A percentile compares a stretch with the other conserved stretches of the same genome.
Evolutionary conservation across 2,888 invertebrate genomes (phyloP).

Genomic region (Rotaria sp.): DNA sequence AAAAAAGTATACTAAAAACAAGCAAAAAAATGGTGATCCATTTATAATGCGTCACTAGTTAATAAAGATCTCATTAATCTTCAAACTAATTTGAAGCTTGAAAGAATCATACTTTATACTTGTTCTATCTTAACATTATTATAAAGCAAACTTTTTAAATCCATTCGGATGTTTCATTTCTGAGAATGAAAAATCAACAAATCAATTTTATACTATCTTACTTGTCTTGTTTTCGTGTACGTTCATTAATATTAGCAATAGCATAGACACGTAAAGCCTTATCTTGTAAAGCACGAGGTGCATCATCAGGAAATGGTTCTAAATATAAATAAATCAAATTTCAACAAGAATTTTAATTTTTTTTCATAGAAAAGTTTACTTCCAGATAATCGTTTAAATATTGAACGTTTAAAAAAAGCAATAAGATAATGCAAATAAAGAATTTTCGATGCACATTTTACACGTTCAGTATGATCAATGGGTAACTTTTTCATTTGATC

Average conservation of each 20-base stretch:
- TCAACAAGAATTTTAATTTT: not conserved
- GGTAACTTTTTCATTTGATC: conserved; percentile 31
- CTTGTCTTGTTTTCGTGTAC: not conserved
- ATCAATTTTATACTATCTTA: not conserved
- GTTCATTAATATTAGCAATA: not conserved
- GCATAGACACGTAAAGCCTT: not conserved
- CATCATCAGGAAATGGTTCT: conserved; percentile 29
- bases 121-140: no score
- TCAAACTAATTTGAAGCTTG: no score
- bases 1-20: no score
- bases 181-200: no score
- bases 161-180: no score
- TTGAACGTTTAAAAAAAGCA: not conserved
- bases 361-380: not conserved
- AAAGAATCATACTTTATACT: no score
- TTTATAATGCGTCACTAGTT: no score
- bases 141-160: no score
- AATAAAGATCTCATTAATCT: no score
- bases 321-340: not conserved
- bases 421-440: conserved; percentile 22
- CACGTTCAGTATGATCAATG: not conserved
- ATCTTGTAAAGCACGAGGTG: not conserved
- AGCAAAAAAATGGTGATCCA: no score
- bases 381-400: not conserved
- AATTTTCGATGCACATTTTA: not conserved